A percentile compares a stretch with the other conserved stretches of the same genome.
phyloP scores from a whole-genome alignment of 2,797 vertebrate species.

The Hypotaenidia okinawae region DNA sequence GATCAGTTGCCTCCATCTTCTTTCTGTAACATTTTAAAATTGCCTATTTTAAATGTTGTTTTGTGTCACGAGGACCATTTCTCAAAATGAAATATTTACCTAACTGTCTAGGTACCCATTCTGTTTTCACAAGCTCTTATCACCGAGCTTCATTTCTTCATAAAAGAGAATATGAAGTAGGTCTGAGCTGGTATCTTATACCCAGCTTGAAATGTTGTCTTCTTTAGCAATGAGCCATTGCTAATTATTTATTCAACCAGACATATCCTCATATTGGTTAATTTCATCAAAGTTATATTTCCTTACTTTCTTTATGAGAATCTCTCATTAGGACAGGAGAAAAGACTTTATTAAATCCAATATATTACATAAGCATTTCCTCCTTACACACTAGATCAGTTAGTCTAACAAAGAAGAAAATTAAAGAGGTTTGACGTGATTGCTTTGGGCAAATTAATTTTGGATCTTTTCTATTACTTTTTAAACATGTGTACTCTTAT shows the following conservation, averaged over 20 bases:
- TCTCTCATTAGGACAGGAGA: background rate
- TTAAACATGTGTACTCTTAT: background rate
- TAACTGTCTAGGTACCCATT: background rate
- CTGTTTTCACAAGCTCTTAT: background rate
- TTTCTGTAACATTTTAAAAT: background rate
- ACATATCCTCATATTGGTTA: background rate
- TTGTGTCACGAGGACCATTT: background rate
- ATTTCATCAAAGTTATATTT: background rate
- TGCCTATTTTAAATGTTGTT: background rate
- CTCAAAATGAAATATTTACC: background rate
- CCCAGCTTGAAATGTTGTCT: background rate
- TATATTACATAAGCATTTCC: background rate
- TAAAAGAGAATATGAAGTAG: background rate
- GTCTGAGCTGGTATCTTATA: background rate
- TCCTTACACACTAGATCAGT: background rate
- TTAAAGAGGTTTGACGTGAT: background rate
- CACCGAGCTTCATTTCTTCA: background rate
- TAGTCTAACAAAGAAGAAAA: conserved; percentile 1
- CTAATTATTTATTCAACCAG: background rate
- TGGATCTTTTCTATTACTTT: background rate
- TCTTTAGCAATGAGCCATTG: background rate
- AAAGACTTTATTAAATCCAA: background rate
- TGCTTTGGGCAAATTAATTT: background rate
- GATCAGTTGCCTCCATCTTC: background rate
- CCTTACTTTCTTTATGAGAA: background rate